Evolutionary conservation across 2,797 vertebrate species (phyloP), one percentile per base, ranked within the genome.

Genomic region (Acanthurus leucopareius): DNA sequence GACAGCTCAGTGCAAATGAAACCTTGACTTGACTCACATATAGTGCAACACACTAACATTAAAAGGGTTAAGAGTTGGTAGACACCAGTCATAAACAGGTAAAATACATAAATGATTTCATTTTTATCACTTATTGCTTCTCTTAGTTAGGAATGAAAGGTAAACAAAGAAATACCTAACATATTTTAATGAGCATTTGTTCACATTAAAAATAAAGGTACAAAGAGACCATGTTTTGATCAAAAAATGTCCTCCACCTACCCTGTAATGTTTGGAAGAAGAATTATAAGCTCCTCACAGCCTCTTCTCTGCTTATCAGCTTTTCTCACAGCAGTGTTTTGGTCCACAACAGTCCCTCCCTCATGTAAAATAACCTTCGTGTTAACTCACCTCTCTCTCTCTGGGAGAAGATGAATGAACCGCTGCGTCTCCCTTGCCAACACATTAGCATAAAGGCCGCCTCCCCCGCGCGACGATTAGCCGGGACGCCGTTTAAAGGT

Each of bases 371-470:
- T 79, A 82, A 80, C 80, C 89, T 88, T 74, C 69, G 73, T 0
- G 57, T 69, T 75, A 77, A 87, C 89, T 80, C 88, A 62, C 73
- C 86, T 77, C 86, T 83, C 80, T 82, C 80, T 81, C 78, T 79
- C 73, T 79, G 75, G 72, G 77, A 81, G 86, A 87, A 89, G 91
- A 94, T 94, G 95, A 96, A 95, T 95, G 94, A 92, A 95, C 92
- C 91, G 88, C 90, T 91, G 82, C 88, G 91, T 94, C 90, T 93
- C 94, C 88, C 92, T 83, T 91, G 93, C 93, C 94, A 95, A 94
- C 87, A 90, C 78, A 93, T 94, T 94, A 84, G 88, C 94, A 92
- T 94, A 83, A 61, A 65, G 7, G 1, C 80, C 89, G 81, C 93
- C 93, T 53, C 63, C 72, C n/a, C 25, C 49, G n/a, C 49, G 8